Percentiles rank a stretch among this genome's conserved stretches.
Conservation (phyloP, 2,113 vertebrate genomes). For the Daubentonia madagascariensis region DNA sequence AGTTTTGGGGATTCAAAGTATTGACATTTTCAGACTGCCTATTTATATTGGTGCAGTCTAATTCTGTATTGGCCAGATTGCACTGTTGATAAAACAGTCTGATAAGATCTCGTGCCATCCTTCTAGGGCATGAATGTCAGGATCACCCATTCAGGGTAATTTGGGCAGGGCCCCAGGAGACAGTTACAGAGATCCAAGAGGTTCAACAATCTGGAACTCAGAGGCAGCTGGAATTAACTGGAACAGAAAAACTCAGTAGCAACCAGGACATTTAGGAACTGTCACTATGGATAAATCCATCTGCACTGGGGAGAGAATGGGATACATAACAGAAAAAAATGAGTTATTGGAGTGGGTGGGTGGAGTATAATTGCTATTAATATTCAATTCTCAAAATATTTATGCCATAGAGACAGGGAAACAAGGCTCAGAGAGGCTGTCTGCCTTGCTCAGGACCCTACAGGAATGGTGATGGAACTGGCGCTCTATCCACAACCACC, state of each 20-base stretch:
- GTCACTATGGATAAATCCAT: neutral
- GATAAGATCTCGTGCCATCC: neutral
- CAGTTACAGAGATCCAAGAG: neutral
- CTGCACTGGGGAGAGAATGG: neutral
- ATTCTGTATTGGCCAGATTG: neutral
- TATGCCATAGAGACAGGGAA: neutral
- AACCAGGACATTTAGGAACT: neutral
- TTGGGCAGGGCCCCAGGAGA: neutral
- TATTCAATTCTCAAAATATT: neutral
- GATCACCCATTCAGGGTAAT: neutral
- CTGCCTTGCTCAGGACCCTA: neutral
- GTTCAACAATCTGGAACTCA: neutral
- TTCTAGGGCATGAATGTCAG: neutral
- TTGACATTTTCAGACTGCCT: neutral
- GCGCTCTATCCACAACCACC: neutral
- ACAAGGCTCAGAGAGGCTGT: neutral
- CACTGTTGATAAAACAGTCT: neutral
- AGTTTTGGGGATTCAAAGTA: neutral
- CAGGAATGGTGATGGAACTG: no score
- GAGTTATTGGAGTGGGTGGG: neutral
- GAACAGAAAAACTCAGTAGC: neutral
- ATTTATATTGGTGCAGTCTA: neutral
- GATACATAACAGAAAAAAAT: neutral
- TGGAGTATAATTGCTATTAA: neutral
- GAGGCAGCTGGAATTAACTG: neutral